Evolutionary conservation across 2,888 invertebrate genomes (phyloP), one percentile per base, ranked within the genome.

Genomic region (Autographa pulchrina): DNA sequence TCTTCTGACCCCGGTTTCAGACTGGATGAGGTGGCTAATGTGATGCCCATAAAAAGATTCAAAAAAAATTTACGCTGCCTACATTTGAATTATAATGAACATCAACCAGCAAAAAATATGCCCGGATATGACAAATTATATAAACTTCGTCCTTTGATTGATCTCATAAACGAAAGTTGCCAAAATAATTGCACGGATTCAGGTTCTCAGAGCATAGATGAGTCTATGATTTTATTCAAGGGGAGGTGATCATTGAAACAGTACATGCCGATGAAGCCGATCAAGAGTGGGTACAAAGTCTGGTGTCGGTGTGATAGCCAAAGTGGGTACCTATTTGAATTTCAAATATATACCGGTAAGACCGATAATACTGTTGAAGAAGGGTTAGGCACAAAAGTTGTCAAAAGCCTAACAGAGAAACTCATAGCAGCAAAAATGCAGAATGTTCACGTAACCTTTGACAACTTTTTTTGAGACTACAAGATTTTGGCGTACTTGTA

Each of bases 191-290:
- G 11, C 32, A 56, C 16, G 14, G 65, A 65, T 56, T 62, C 68
- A 18, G 43, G n/a, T 48, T 72, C 72, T 20, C 74, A 74, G 31
- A 65, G 66, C 3, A 69, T 80, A 20, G 70, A 70, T 54, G 65
- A 65, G 18, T 65, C 63, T 31, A 70, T 70, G 69, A 72, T 84
- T 32, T 78, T 80, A 66, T 84, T 84, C 70, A 85, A 86, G 68
- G 82, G 83, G 41, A 64, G 81, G 13, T 71, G 65, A 62, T 67
- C 69, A 14, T 48, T 81, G 64, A 84, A 83, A 61, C 82, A 85
- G 68, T 84, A 84, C 64, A 83, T 85, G 83, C 82, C 82, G 0
- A 60, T 73, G 20, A 86, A 87, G 56, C 85, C 84, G 1, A 82
- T 85, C 31, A 86, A 85, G 75, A 56, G 85, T 32, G 86, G 84